Conservation (phyloP, 2,888 invertebrate species). For the Dryobotodes eremita region DNA sequence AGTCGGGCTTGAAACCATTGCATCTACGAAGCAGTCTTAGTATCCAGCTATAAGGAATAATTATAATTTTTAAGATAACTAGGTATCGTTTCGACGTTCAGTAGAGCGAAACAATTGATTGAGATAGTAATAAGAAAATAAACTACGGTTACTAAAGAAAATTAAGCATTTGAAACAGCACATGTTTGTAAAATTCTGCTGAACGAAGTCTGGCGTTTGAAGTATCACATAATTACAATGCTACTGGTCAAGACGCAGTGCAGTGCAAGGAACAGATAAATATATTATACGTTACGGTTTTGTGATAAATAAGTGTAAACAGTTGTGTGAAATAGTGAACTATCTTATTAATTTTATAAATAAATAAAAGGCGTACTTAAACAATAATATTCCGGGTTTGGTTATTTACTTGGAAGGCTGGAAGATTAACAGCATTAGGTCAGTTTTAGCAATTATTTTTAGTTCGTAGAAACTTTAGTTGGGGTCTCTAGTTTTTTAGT, state of each 20-base stretch:
- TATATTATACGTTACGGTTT: conserved; percentile 12
- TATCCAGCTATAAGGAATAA: neutral
- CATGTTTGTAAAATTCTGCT: neutral
- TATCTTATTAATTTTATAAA: neutral
- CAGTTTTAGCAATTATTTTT: conserved; percentile 5
- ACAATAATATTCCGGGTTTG: conserved; percentile 6
- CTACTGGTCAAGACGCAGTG: conserved; percentile 13
- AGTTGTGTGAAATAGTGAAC: conserved; percentile 1
- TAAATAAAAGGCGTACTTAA: neutral
- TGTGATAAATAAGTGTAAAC: conserved; percentile 43
- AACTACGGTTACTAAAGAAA: neutral
- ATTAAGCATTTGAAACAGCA: neutral
- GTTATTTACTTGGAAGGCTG: neutral
- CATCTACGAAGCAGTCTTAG: neutral
- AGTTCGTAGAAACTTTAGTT: neutral
- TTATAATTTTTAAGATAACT: neutral
- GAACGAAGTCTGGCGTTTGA: neutral
- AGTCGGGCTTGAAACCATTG: neutral
- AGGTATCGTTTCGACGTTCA: neutral
- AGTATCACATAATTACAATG: conserved; percentile 30
- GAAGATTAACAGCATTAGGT: conserved; percentile 7
- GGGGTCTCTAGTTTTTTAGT: neutral
- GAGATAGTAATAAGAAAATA: neutral
- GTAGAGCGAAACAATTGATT: neutral
- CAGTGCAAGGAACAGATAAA: conserved; percentile 49